Conservation (phyloP, 1,140 invertebrate genomes). For the Antheraea mylitta region DNA sequence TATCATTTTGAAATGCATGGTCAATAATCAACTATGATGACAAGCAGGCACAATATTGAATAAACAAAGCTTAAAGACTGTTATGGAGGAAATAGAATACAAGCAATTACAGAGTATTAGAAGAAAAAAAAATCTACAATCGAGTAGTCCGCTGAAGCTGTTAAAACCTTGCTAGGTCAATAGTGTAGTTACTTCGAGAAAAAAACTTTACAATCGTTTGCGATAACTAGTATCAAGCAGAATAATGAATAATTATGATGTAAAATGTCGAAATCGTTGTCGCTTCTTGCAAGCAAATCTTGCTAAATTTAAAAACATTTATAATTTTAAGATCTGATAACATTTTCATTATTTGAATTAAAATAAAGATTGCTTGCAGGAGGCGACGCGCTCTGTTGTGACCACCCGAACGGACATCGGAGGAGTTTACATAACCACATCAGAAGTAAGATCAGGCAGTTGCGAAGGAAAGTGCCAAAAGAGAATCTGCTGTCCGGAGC, state of each 20-base stretch:
- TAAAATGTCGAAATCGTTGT: neutral
- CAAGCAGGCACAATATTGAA: no score
- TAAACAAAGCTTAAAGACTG: no score
- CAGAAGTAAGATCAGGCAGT: constrained; percentile 44
- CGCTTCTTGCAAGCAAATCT: constrained; percentile 56
- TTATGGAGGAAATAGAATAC: no score
- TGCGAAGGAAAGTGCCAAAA: constrained; percentile 50
- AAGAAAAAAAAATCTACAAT: no score
- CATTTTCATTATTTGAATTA: constrained; percentile 29
- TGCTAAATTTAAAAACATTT: constrained; percentile 8
- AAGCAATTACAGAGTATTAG: no score
- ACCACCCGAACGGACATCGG: constrained; percentile 59
- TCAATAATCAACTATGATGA: no score
- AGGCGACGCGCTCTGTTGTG: constrained; percentile 68
- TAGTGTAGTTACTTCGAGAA: no score
- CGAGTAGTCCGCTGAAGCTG: no score
- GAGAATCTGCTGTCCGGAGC: constrained; percentile 57
- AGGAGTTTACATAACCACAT: constrained; percentile 54
- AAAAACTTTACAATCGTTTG: no score
- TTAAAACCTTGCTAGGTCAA: no score
- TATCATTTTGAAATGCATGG: no score
- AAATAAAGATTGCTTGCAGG: constrained; percentile 69
- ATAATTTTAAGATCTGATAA: constrained; percentile 10
- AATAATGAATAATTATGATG: neutral
- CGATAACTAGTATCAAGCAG: neutral